Evolutionary conservation across 2,113 vertebrate species (phyloP), one percentile per base, ranked within the genome.

Genomic region (Mungos mungo): DNA sequence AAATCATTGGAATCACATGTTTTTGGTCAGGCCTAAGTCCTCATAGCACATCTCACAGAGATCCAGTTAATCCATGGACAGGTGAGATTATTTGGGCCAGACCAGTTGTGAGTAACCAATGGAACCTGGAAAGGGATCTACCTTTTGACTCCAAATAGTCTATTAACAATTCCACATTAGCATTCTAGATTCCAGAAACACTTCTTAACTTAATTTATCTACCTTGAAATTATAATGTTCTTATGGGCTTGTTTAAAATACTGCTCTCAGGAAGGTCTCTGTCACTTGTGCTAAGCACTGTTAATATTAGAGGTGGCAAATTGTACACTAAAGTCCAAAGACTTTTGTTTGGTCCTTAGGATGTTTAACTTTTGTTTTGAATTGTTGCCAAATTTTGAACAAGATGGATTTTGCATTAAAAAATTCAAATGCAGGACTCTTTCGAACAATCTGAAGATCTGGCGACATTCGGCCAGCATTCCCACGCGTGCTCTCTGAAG

Each of bases 71-170:
- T 96, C 45, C 54, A 21, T 57, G 66, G 47, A 97, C 88, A 97
- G 96, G 95, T 98, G 97, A 90, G 72, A 87, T 95, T 54, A 94
- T 90, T 93, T 97, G 92, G 77, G 66, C n/a, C 88, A 82, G 21
- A 77, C 74, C 35, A 84, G 93, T 97, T 47, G 45, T 95, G 31
- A 86, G 66, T 87, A 88, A 95, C 38, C 38, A 12, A 6, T 86
- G 31, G 38, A 91, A 63, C 25, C 69, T 35, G 27, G n/a, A 76
- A 96, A 95, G 52, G 54, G 97, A 95, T 90, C 35, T 96, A 63
- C 57, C 63, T 87, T 86, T 94, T 93, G 50, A 84, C 68, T 93
- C 45, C 60, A 90, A 57, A 88, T 38, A 63, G 79, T 77, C 68
- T 84, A 92, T 95, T 47, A 79, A 29, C 80, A 80, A 90, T 79